Conservation (phyloP, 2,113 vertebrate genomes). For the Redunca redunca region DNA sequence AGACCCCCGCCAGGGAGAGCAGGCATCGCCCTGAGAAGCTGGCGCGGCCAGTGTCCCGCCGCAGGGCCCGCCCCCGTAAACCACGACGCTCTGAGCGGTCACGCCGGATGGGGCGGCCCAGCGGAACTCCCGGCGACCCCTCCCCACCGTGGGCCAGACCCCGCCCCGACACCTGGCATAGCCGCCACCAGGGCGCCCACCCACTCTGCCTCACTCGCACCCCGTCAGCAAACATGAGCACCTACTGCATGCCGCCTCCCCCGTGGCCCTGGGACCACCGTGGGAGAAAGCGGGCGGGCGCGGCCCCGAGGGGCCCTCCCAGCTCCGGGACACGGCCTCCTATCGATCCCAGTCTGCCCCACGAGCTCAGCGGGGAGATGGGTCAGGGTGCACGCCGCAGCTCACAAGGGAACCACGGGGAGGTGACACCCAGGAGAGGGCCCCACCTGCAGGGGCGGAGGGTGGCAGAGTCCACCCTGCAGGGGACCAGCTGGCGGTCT, state of each 20-base stretch:
- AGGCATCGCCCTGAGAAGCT: accelerated
- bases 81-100: accelerated
- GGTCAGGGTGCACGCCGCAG: accelerated
- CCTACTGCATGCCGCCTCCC: accelerated
- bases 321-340: accelerated
- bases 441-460: accelerated
- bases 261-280: accelerated
- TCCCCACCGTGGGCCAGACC: accelerated
- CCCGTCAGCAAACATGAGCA: accelerated
- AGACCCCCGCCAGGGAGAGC: accelerated
- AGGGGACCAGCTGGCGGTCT: not conserved
- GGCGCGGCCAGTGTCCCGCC: accelerated
- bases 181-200: accelerated
- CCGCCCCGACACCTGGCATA: accelerated
- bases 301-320: not conserved
- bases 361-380: accelerated
- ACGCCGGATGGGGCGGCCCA: accelerated
- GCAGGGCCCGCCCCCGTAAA: accelerated
- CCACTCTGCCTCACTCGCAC: accelerated
- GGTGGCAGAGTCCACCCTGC: not conserved
- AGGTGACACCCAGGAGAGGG: not conserved
- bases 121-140: not conserved
- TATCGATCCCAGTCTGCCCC: no score
- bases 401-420: accelerated
- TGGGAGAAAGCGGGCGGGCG: accelerated